Evolutionary conservation across 2,113 vertebrate species (phyloP), one percentile per base, ranked within the genome.

Genomic region (Halichoeres trimaculatus): DNA sequence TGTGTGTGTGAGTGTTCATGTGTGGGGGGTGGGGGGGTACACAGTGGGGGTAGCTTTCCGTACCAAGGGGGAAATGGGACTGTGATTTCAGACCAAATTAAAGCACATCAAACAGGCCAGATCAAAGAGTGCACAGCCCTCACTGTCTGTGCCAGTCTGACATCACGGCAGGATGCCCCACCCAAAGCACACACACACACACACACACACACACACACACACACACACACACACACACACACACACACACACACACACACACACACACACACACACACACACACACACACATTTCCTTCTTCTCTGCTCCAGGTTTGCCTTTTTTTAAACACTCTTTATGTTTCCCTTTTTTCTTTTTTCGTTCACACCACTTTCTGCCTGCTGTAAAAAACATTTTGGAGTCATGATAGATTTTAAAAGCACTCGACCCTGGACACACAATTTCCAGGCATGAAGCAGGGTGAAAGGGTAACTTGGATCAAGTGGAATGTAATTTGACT

Each of bases 51-150:
- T 52, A 65, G 56, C 12, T 60, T 72, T 60, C 11, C n/a, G 73
- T 85, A 84, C 87, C 88, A 62, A 56, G 51, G 89, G 30, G 91
- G 90, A 85, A 90, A 90, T 87, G 68, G 55, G 61, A 78, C 86
- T 92, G 76, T 85, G 89, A 91, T 93, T 92, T 89, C 89, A 86
- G 84, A 85, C 78, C 78, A 89, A 93, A 93, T 91, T 86, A 92
- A 86, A 75, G 75, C 77, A 90, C 90, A 90, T 93, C 91, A 93
- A 90, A 90, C 84, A 79, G 66, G 64, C 69, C 74, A 74, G 89
- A 93, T 93, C 87, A 93, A 91, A 92, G 90, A 26, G 70, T 51
- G 23, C 51, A 65, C 74, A 83, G 65, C 62, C 74, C 70, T 71
- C 40, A 59, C 71, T 77, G 83, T 84, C 85, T 80, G 80, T 75